Evolutionary conservation across 2,888 invertebrate genomes (phyloP), one percentile per base, ranked within the genome.

Genomic region (Alcis repandata): DNA sequence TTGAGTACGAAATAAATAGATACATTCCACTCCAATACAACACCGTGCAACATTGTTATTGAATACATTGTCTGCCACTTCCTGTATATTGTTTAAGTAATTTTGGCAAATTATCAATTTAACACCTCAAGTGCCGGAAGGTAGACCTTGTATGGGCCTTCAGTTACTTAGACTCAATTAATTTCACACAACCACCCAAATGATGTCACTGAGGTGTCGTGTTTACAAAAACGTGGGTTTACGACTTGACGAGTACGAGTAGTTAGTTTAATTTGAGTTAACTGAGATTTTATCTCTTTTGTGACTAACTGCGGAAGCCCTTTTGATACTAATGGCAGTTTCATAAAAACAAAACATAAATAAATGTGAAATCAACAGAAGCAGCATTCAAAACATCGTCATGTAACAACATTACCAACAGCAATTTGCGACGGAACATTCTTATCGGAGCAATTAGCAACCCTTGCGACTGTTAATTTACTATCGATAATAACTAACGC

Each of bases 381-480:
- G 43, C 33, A 32, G 13, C 22, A 22, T 41, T 33, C 11, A 45
- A 48, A 20, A 46, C 22, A 46, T 22, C 38, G 57, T 27, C 32
- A 52, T 49, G 45, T 49, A 33, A 75, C 74, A 71, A 75, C 77
- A n/a, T n/a, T 22, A 67, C 63, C 72, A 64, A 78, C 78, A 74
- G 72, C 63, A 74, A 75, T 79, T 72, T 78, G 74, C 73, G 68
- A 9, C 58, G 73, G 61, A 72, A 77, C 71, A 80, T 82, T 81
- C 74, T 84, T 82, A 84, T 84, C 84, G 71, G 54, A 60, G 73
- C 84, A 81, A 83, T 84, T 85, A 84, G 79, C 75, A 63, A 63
- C 52, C 53, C 62, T 70, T 52, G 64, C 57, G 57, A 54, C 67
- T 69, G 71, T 73, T 54, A 48, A 62, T 59, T 62, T 56, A 40